A percentile compares a stretch with the other conserved stretches of the same genome.
Conservation (phyloP, 1,140 invertebrate species). For the Antheraea mylitta region DNA sequence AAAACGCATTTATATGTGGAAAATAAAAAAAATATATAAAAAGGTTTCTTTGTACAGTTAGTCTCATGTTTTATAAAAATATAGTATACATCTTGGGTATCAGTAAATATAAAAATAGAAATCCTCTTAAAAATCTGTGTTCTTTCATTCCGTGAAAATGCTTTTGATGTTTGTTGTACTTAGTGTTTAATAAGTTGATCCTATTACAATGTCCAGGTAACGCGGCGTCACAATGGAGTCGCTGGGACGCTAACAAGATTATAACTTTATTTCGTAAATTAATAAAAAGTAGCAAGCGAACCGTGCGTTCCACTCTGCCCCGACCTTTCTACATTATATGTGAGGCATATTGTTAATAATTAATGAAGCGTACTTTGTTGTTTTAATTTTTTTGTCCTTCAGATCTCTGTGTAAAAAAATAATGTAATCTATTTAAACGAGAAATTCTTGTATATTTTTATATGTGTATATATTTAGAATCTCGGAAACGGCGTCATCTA, state of each 20-base stretch:
- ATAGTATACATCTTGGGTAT: not conserved
- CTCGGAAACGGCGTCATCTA: too few relatives aligned
- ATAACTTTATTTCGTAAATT: constrained; percentile 77
- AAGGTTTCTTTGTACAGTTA: not conserved
- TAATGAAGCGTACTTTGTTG: constrained; percentile 22
- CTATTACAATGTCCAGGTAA: constrained; percentile 76
- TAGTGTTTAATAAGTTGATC: constrained; percentile 78
- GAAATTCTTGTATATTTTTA: too few relatives aligned
- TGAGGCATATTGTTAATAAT: constrained; percentile 36
- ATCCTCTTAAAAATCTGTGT: constrained; percentile 68
- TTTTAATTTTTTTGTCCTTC: constrained; percentile 13
- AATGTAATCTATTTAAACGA: too few relatives aligned
- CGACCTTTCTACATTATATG: constrained; percentile 24
- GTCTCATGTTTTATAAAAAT: not conserved
- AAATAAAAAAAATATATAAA: too few relatives aligned
- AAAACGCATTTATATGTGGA: too few relatives aligned
- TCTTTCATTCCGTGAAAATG: constrained; percentile 62
- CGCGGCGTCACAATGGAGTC: constrained; percentile 63
- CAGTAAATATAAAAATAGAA: constrained; percentile 38
- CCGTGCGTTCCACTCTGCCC: constrained; percentile 49
- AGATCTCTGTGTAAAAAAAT: not conserved
- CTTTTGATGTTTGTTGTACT: constrained; percentile 74
- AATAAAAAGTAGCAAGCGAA: constrained; percentile 62
- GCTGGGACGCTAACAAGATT: constrained; percentile 71
- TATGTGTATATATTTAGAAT: too few relatives aligned